Percentiles rank a stretch among this genome's conserved stretches.
These are phyloP conservation scores for Pseudococcus jackbeardsleyi DNA, from an alignment of 2,888 invertebrate species.

Conservation along the genomic window DNA sequence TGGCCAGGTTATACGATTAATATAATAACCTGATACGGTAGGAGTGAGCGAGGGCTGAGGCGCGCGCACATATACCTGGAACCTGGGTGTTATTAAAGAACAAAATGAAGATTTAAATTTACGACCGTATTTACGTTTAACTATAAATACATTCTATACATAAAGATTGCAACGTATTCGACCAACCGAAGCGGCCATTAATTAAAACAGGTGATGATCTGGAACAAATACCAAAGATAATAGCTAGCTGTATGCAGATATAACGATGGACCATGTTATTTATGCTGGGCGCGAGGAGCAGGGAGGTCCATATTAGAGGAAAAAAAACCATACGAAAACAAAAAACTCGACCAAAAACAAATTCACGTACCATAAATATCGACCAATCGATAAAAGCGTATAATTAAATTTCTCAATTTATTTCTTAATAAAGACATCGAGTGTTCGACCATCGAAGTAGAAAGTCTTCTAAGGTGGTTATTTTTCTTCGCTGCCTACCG, in stretches of 20 bases:
- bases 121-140: not conserved
- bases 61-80: not conserved
- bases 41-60: not conserved
- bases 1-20: not conserved
- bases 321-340: not conserved
- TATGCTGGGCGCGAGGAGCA: not conserved
- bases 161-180: not conserved
- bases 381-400: constrained; percentile 25
- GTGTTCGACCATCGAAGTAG: not conserved
- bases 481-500: not conserved
- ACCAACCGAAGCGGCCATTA: constrained; percentile 28
- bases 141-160: not conserved
- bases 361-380: constrained; percentile 26
- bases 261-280: not conserved
- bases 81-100: constrained; percentile 31
- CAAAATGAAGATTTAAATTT: constrained; percentile 50
- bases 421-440: constrained; percentile 43
- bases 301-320: too few relatives aligned
- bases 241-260: not conserved
- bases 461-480: not conserved
- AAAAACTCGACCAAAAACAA: not conserved
- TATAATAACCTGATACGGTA: not conserved
- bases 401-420: constrained; percentile 50
- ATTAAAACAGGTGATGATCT: constrained; percentile 45
- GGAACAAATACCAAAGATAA: constrained; percentile 42